These are phyloP conservation scores for Phylloscopus trochilus DNA, from an alignment of 2,113 vertebrate species.

Conservation along the genomic window DNA sequence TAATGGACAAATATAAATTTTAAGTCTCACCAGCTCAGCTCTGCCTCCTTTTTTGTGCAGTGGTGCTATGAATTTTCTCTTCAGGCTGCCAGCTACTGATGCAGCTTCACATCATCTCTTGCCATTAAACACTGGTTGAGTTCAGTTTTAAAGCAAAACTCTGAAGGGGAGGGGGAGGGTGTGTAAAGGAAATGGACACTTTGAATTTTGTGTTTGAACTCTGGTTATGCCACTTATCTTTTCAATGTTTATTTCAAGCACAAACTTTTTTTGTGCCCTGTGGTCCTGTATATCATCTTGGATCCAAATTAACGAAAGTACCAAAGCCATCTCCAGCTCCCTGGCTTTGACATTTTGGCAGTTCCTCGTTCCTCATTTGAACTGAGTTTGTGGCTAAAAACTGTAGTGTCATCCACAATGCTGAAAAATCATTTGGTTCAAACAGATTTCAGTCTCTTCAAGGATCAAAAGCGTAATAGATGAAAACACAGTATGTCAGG, in stretches of 20 bases:
- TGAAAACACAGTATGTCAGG: conserved; percentile 7
- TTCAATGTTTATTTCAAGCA: neutral
- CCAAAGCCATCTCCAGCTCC: neutral
- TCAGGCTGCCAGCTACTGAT: neutral
- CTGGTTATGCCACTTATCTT: neutral
- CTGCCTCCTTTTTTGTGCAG: neutral
- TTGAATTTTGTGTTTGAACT: conserved; percentile 3
- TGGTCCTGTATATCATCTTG: neutral
- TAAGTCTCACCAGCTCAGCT: neutral
- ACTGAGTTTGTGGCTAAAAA: neutral
- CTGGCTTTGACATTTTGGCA: neutral
- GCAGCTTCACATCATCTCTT: neutral
- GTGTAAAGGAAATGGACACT: neutral
- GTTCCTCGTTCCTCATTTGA: neutral
- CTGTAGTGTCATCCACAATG: neutral
- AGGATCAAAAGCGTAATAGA: neutral
- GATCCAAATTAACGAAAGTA: neutral
- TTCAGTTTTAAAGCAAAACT: neutral
- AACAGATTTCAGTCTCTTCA: neutral
- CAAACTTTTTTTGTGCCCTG: neutral
- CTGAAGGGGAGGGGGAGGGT: neutral
- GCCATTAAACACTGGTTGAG: neutral
- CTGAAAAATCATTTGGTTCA: conserved; percentile 26
- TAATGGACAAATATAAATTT: conserved; percentile 28
- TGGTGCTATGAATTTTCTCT: neutral